phyloP scores from a whole-genome alignment of 1,140 invertebrate genomes.

The Homarus americanus region DNA sequence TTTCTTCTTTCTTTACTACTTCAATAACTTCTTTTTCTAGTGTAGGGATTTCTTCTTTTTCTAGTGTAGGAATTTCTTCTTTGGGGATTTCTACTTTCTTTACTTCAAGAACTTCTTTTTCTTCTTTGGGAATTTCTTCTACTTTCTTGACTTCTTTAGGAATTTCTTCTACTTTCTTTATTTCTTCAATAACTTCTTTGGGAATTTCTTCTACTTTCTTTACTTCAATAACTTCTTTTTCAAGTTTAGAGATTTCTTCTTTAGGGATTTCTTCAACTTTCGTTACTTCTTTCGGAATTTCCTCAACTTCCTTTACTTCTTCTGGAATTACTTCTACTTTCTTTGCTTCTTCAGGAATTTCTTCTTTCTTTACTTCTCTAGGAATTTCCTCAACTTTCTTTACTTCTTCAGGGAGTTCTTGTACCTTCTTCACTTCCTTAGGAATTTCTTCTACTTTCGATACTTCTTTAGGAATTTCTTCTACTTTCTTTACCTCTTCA shows the following conservation, averaged over 20 bases:
- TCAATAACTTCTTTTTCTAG: too few species aligned
- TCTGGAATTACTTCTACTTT: background rate
- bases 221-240: background rate
- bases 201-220: background rate
- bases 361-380: background rate
- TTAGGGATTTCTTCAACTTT: background rate
- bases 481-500: too few species aligned
- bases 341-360: background rate
- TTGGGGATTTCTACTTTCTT: background rate
- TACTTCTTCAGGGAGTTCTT: background rate
- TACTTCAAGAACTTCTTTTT: background rate
- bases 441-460: constrained; percentile 75
- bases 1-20: too few species aligned
- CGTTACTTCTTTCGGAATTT: background rate
- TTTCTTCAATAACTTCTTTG: background rate
- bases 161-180: background rate
- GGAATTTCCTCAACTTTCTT: background rate
- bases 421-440: too few species aligned
- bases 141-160: background rate
- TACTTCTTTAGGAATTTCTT: constrained; percentile 76
- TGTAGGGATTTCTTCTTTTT: too few species aligned
- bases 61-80: background rate
- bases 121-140: background rate
- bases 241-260: background rate
- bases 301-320: constrained; percentile 1